Evolutionary conservation across 1,140 invertebrate genomes (phyloP), one percentile per base, ranked within the genome.

Genomic region (honey bee (Apis mellifera)): DNA sequence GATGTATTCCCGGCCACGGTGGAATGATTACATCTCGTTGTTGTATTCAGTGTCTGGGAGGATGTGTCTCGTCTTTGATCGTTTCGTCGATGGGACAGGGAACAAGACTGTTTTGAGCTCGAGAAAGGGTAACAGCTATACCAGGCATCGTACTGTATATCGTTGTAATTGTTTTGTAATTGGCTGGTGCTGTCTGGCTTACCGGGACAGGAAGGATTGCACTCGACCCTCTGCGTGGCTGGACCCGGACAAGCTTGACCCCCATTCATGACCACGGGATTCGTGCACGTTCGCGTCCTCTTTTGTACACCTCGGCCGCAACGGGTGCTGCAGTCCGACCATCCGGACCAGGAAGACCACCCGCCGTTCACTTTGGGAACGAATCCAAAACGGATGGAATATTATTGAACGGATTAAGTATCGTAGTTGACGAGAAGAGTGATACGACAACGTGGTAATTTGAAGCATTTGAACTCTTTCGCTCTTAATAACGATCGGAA

Each of bases 331-430:
- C 98, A 99, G 71, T 97, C 97, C 1, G 96, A 96, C 98, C 98
- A 99, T 7, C 96, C 94, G 9, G 97, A 97, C 98, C 98, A 99
- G 42, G 96, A 84, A 96, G 98, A 82, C 98, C 98, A 94, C 98
- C 98, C 79, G 98, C 99, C 94, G 89, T 94, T 94, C 76, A 94
- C 94, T 42, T 42, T 99, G 95, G 76, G 94, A 84, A 88, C 69
- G 62, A 59, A 74, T 78, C 55, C 57, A n/a, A 13, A 77, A 82
- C 9, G 9, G 15, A 15, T 21, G 72, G 15, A 68, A 59, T 0
- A 32, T 26, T 52, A 9, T 9, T 21, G 9, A 3, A 42, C 32
- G 32, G 26, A n/a, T 42, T 26, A 12, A 11, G 26, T 19, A 21
- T 55, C 19, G 48, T 23, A 19, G 42, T n/a, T 12, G 11, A 3